These are phyloP conservation scores for Eilema caniola DNA, from an alignment of 2,888 invertebrate genomes.

Conservation along the genomic window DNA sequence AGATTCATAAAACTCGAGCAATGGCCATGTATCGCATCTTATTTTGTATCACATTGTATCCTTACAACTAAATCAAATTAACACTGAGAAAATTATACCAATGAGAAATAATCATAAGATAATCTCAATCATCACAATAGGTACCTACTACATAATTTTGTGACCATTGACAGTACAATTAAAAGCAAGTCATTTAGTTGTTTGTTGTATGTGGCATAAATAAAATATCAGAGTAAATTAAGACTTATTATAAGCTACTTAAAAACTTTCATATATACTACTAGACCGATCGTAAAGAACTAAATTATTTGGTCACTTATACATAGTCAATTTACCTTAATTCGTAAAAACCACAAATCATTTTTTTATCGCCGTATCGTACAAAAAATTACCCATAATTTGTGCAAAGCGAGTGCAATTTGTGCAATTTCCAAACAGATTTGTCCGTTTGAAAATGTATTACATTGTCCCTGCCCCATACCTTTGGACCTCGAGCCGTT, in stretches of 20 bases:
- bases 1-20: slow-evolving; percentile 34
- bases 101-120: slow-evolving; percentile 14
- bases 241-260: background rate
- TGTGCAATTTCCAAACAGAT: background rate
- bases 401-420: background rate
- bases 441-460: background rate
- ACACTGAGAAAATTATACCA: slow-evolving; percentile 2
- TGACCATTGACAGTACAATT: background rate
- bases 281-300: background rate
- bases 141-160: background rate
- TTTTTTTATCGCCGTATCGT: background rate
- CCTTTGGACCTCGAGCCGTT: too few species aligned
- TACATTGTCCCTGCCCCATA: background rate
- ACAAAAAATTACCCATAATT: background rate
- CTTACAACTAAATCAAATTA: slow-evolving; percentile 52
- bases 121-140: slow-evolving; percentile 7
- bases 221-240: background rate
- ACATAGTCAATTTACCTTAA: background rate
- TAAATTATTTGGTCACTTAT: background rate
- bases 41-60: slow-evolving; percentile 65
- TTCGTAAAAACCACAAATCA: too few species aligned
- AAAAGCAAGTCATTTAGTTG: background rate
- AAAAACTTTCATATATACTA: background rate
- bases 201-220: background rate
- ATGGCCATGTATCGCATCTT: slow-evolving; percentile 49